Evolutionary conservation across 1,140 invertebrate species (phyloP).

Genomic region (Teleopsis dalmanni): DNA sequence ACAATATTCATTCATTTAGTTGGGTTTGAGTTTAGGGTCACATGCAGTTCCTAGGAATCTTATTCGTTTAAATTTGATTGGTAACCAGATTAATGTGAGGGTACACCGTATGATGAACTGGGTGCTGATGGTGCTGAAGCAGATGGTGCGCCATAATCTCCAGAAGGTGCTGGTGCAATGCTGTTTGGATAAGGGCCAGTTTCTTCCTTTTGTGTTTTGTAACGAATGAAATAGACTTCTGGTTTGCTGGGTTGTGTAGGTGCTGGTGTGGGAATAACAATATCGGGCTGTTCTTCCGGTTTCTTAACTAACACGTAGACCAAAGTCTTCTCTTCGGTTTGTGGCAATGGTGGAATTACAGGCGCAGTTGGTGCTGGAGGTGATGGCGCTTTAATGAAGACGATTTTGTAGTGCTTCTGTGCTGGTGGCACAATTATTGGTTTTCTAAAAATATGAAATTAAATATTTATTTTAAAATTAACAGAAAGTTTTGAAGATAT

Average conservation of each 20-base stretch:
- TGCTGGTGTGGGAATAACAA: conserved; percentile 66
- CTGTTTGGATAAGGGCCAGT: conserved; percentile 47
- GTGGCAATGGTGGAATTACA: conserved; percentile 64
- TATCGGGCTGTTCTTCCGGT: conserved; percentile 71
- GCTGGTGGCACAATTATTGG: conserved; percentile 59
- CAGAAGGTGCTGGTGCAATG: conserved; percentile 43
- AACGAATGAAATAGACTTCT: conserved; percentile 81
- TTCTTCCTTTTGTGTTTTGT: conserved; percentile 63
- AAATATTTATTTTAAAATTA: no score
- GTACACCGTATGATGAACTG: conserved; percentile 39
- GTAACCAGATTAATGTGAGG: conserved; percentile 25
- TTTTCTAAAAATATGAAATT: conserved; percentile 43
- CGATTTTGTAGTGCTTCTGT: conserved; percentile 83
- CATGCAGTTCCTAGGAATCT: neutral
- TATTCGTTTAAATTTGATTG: neutral
- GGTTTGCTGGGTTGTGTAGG: conserved; percentile 77
- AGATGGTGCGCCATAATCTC: conserved; percentile 46
- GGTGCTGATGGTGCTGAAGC: conserved; percentile 37
- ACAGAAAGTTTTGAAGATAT: no score
- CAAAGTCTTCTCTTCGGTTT: conserved; percentile 78
- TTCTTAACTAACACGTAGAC: conserved; percentile 86
- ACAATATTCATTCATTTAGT: neutral
- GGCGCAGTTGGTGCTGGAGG: conserved; percentile 70
- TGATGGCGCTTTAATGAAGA: conserved; percentile 80
- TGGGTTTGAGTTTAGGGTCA: neutral